Percentiles rank a stretch among this genome's conserved stretches.
phyloP scores from a whole-genome alignment of 2,113 vertebrate species.

The Sylvicapra grimmia region DNA sequence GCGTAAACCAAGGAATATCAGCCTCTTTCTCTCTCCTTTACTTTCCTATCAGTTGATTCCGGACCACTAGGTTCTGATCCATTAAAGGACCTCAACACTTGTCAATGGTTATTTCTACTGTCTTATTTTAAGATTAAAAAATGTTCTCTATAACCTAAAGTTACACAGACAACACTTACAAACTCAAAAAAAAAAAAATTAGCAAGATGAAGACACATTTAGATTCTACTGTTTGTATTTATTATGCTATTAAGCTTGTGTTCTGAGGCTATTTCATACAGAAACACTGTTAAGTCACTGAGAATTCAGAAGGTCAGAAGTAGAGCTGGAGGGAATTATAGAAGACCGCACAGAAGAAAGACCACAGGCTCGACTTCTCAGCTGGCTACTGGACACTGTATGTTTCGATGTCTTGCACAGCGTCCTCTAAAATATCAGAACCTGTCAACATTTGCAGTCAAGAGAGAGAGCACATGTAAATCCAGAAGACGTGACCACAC shows the following conservation, averaged over 20 bases:
- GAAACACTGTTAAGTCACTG: background rate
- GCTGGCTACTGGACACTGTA: background rate
- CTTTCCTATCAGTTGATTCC: rapidly evolving
- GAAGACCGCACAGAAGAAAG: background rate
- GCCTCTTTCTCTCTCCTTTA: no score
- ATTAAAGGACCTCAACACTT: no score
- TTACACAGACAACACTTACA: background rate
- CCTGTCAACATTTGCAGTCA: background rate
- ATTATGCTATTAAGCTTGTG: background rate
- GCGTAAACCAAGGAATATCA: no score
- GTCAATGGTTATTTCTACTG: background rate
- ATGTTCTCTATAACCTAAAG: background rate
- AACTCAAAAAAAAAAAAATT: background rate
- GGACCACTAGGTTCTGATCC: no score
- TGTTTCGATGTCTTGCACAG: background rate
- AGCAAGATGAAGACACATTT: background rate
- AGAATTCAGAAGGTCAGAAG: background rate
- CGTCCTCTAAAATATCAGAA: background rate
- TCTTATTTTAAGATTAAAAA: background rate
- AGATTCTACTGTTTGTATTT: background rate
- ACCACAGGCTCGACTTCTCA: background rate
- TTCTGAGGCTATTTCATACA: background rate
- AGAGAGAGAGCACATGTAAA: no score
- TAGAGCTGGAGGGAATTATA: background rate
- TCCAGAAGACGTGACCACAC: background rate